Conservation (phyloP, 1,140 invertebrate genomes). For the Zaprionus inermis region DNA sequence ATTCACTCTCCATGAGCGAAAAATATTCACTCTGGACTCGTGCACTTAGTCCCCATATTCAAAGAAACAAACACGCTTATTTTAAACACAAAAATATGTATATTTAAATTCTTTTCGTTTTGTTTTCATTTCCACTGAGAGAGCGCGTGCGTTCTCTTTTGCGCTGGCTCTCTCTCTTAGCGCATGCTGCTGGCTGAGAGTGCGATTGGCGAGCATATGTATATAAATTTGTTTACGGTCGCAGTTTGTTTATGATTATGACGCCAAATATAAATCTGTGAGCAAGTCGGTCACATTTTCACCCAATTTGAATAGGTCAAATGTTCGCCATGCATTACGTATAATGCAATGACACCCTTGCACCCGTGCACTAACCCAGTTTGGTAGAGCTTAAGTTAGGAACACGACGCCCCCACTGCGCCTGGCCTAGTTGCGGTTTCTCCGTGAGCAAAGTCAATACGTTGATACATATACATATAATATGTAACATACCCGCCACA, state of each 20-base stretch:
- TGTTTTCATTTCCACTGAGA: constrained; percentile 60
- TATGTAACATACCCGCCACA: not conserved
- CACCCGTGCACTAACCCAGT: constrained; percentile 51
- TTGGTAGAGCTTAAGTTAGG: constrained; percentile 54
- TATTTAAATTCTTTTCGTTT: constrained; percentile 60
- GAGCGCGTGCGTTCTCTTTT: constrained; percentile 63
- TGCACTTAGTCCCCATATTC: not conserved
- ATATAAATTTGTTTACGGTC: constrained; percentile 43
- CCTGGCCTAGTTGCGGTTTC: not conserved
- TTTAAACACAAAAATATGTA: constrained; percentile 51
- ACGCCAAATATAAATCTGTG: constrained; percentile 38
- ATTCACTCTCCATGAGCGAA: not conserved
- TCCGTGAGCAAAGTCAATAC: not conserved
- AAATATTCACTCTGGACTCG: not conserved
- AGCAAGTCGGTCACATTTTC: constrained; percentile 10
- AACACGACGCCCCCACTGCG: constrained; percentile 27
- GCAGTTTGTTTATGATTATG: constrained; percentile 46
- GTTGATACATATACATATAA: not conserved
- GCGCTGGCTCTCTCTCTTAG: constrained; percentile 7
- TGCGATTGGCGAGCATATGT: constrained; percentile 28
- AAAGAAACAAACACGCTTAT: constrained; percentile 33
- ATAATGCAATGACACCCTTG: not conserved
- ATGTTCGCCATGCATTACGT: not conserved
- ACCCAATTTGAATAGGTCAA: constrained; percentile 15
- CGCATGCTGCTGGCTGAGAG: constrained; percentile 3